These are phyloP conservation scores for Porites evermanni DNA, from an alignment of 92 coral and sea anemone genomes.

Conservation along the genomic window DNA sequence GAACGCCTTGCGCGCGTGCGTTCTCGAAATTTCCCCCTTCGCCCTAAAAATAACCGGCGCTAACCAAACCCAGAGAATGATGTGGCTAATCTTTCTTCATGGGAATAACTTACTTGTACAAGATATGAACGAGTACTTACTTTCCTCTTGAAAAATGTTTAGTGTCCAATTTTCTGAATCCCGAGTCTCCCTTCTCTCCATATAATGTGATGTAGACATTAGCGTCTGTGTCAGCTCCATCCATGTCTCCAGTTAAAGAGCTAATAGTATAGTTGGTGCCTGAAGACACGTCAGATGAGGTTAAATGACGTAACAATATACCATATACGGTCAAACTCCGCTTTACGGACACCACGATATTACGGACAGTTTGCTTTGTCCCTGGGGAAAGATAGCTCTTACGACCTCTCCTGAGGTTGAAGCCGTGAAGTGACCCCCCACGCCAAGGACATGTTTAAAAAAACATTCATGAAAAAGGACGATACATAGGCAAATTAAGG, in stretches of 20 bases:
- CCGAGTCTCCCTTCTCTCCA: constrained; percentile 98
- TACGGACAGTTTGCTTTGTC: no score
- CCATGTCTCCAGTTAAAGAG: constrained; percentile 87
- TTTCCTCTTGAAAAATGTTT: constrained; percentile 77
- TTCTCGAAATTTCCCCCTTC: no score
- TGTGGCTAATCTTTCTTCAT: neutral
- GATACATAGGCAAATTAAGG: no score
- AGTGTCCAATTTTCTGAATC: constrained; percentile 87
- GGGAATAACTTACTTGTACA: no score
- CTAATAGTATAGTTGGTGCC: constrained; percentile 96
- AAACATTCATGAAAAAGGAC: no score
- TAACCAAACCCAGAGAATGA: no score
- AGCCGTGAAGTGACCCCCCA: no score
- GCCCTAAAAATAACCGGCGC: no score
- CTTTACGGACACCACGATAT: no score
- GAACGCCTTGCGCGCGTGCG: no score
- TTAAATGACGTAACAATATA: neutral
- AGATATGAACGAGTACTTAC: constrained; percentile 52
- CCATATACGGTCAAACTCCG: neutral
- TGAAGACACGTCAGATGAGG: constrained; percentile 7
- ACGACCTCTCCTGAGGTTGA: no score
- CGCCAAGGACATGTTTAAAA: neutral
- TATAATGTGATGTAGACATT: constrained; percentile 92
- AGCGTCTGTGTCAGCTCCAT: constrained; percentile 93
- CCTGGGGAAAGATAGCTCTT: no score